phyloP scores from a whole-genome alignment of 2,113 vertebrate species.

The Alethe diademata region DNA sequence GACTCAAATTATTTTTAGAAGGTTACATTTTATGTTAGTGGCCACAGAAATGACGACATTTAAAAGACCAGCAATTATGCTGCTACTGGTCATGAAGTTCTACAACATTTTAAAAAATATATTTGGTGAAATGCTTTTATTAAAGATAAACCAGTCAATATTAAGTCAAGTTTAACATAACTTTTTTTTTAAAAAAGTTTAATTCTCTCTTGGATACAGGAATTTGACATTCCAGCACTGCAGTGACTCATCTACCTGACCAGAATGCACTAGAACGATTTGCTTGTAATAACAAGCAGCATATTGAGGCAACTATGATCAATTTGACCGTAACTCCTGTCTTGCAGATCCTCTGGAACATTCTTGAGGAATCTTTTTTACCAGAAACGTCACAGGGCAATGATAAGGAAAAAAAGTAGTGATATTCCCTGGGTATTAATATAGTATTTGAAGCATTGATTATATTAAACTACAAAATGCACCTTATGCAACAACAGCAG shows the following conservation, averaged over 20 bases:
- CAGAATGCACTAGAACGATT: not conserved
- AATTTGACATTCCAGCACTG: not conserved
- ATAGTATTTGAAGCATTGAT: not conserved
- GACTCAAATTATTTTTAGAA: not conserved
- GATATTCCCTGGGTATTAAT: not conserved
- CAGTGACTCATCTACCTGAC: not conserved
- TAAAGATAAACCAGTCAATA: not conserved
- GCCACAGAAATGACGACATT: not conserved
- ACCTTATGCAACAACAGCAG: not conserved
- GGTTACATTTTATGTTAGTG: not conserved
- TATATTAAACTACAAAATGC: not conserved
- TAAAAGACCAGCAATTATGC: not conserved
- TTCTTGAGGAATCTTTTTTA: not conserved
- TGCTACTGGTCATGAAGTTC: not conserved
- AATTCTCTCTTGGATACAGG: not conserved
- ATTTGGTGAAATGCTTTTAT: not conserved
- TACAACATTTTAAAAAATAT: rapidly evolving
- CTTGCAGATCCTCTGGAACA: not conserved
- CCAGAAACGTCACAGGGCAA: not conserved
- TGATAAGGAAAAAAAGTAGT: not conserved
- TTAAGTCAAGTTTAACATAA: not conserved
- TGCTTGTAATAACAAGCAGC: not conserved
- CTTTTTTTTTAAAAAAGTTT: not conserved
- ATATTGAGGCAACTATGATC: not conserved
- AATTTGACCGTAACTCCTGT: not conserved